A percentile compares a stretch with the other conserved stretches of the same genome.
phyloP scores from a whole-genome alignment of 2,113 vertebrate species.

The Alligator sinensis region DNA sequence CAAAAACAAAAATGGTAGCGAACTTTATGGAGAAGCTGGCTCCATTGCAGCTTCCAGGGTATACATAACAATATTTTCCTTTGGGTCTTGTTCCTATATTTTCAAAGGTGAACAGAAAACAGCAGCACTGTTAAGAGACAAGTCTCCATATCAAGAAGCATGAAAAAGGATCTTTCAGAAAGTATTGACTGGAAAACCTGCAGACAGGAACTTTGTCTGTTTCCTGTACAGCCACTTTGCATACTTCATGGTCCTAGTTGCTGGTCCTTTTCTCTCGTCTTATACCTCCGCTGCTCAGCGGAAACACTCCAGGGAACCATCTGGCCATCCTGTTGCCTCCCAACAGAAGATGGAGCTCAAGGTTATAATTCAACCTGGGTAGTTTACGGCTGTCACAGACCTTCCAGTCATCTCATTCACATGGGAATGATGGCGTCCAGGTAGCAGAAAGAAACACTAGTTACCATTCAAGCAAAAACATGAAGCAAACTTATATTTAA shows the following conservation, averaged over 20 bases:
- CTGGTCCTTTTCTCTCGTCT: too few species aligned
- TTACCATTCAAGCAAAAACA: too few species aligned
- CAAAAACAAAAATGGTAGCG: neutral
- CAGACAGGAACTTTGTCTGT: neutral
- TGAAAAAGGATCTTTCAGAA: neutral
- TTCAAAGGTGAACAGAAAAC: neutral
- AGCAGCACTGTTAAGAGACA: rapidly evolving
- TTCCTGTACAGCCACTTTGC: neutral
- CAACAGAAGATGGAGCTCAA: too few species aligned
- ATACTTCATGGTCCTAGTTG: neutral
- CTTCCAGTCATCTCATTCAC: too few species aligned
- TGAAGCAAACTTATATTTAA: too few species aligned
- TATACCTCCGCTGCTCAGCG: too few species aligned
- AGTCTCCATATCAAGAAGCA: neutral
- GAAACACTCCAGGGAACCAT: too few species aligned
- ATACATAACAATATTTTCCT: neutral
- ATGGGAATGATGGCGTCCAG: too few species aligned
- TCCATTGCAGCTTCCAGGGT: neutral
- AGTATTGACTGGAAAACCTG: neutral
- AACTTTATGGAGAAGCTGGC: rapidly evolving
- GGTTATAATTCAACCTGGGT: too few species aligned
- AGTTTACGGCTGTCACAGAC: too few species aligned
- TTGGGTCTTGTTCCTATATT: neutral
- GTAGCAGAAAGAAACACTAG: too few species aligned
- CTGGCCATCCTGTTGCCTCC: too few species aligned